Evolutionary conservation across 2,113 vertebrate species (phyloP).

Genomic region (Pseudorectes ferrugineus): DNA sequence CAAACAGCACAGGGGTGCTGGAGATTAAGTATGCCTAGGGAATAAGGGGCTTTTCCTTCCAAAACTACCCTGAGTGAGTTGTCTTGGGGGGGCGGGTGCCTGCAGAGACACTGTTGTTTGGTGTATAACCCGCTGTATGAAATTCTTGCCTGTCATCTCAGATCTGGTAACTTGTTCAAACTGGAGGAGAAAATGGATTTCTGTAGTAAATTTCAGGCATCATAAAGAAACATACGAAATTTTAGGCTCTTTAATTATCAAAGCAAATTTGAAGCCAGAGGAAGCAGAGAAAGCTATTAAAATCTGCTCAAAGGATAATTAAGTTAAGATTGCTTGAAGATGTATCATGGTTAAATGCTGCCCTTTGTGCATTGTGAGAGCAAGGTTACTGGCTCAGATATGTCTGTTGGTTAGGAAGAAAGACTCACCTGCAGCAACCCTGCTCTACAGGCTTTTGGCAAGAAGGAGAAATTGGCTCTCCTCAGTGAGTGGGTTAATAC

Average conservation of each 20-base stretch:
- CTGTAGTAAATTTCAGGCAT: background rate
- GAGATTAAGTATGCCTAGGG: background rate
- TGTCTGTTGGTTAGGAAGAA: background rate
- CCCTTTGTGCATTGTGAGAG: background rate
- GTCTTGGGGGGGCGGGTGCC: rapidly evolving
- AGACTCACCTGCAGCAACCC: background rate
- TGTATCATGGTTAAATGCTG: background rate
- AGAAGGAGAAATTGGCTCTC: background rate
- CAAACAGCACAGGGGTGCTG: background rate
- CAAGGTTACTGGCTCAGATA: background rate
- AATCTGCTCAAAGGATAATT: background rate
- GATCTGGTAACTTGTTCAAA: background rate
- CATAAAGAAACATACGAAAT: background rate
- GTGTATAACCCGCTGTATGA: rapidly evolving
- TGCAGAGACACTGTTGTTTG: background rate
- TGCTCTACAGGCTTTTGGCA: background rate
- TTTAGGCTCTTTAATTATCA: background rate
- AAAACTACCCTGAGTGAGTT: background rate
- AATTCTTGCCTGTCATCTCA: background rate
- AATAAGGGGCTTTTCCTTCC: background rate
- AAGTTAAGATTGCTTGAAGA: background rate
- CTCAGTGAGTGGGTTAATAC: background rate
- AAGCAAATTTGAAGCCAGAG: background rate
- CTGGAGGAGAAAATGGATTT: background rate
- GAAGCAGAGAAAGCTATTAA: background rate